These are phyloP conservation scores for Polymixis flavicincta DNA, from an alignment of 2,888 invertebrate species.

Conservation along the genomic window DNA sequence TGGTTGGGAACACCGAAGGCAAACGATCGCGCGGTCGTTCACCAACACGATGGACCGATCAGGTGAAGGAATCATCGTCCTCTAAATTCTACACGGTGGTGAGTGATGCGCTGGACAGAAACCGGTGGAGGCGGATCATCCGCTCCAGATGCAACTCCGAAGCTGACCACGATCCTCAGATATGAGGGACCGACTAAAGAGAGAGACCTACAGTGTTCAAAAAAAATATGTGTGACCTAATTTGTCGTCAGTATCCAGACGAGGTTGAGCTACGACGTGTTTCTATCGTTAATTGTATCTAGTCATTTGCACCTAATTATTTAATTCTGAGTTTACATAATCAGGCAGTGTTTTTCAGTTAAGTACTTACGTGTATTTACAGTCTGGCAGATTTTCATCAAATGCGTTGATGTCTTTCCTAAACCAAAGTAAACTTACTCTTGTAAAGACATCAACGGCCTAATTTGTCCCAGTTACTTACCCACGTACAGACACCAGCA, in stretches of 20 bases:
- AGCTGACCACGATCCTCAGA: too few species aligned
- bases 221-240: background rate
- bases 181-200: too few species aligned
- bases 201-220: background rate
- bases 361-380: background rate
- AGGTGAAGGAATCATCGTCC: too few species aligned
- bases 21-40: too few species aligned
- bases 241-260: background rate
- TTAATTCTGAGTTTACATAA: background rate
- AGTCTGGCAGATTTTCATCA: constrained; percentile 26
- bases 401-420: constrained; percentile 83
- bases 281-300: background rate
- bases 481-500: too few species aligned
- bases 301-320: background rate
- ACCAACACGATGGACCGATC: too few species aligned
- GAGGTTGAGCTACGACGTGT: background rate
- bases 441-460: constrained; percentile 83
- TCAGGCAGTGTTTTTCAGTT: background rate
- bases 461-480: constrained; percentile 4
- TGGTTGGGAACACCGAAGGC: too few species aligned
- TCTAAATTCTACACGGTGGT: too few species aligned
- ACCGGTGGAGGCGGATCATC: too few species aligned
- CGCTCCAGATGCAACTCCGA: too few species aligned
- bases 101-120: too few species aligned
- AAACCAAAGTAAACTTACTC: constrained; percentile 67